Evolutionary conservation across 2,113 vertebrate species (phyloP).

Genomic region (Gasterosteus aculeatus): DNA sequence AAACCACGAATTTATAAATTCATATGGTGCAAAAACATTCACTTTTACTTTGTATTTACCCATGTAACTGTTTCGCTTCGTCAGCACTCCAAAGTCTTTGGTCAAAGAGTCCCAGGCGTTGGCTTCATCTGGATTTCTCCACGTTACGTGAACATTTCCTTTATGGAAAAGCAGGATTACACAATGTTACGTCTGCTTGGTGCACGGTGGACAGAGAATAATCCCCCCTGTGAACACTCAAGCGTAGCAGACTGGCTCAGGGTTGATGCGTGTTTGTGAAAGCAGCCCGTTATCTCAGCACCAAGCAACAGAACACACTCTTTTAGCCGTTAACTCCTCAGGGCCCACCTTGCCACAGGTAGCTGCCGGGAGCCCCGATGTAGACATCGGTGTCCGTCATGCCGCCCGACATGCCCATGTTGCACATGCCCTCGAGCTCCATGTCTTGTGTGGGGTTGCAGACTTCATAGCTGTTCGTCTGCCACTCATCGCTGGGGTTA

Average conservation of each 20-base stretch:
- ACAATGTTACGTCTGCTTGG: constrained; percentile 17
- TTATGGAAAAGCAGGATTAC: constrained; percentile 45
- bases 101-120: constrained; percentile 47
- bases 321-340: background rate
- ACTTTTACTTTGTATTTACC: constrained; percentile 58
- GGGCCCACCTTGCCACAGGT: constrained; percentile 88
- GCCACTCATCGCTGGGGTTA: constrained; percentile 86
- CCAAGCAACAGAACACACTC: constrained; percentile 24
- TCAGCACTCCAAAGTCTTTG: constrained; percentile 49
- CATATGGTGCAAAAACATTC: background rate
- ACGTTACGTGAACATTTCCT: constrained; percentile 80
- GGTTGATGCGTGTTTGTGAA: constrained; percentile 34
- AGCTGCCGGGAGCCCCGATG: constrained; percentile 87
- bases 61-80: constrained; percentile 74
- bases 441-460: constrained; percentile 86
- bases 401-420: constrained; percentile 90
- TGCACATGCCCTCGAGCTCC: constrained; percentile 88
- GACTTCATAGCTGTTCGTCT: constrained; percentile 86
- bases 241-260: constrained; percentile 15
- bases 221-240: constrained; percentile 20
- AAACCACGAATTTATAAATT: background rate
- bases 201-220: constrained; percentile 27
- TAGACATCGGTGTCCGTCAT: constrained; percentile 86
- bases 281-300: constrained; percentile 43
- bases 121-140: constrained; percentile 65